phyloP scores from a whole-genome alignment of 2,113 vertebrate species.

The Scophthalmus maximus region DNA sequence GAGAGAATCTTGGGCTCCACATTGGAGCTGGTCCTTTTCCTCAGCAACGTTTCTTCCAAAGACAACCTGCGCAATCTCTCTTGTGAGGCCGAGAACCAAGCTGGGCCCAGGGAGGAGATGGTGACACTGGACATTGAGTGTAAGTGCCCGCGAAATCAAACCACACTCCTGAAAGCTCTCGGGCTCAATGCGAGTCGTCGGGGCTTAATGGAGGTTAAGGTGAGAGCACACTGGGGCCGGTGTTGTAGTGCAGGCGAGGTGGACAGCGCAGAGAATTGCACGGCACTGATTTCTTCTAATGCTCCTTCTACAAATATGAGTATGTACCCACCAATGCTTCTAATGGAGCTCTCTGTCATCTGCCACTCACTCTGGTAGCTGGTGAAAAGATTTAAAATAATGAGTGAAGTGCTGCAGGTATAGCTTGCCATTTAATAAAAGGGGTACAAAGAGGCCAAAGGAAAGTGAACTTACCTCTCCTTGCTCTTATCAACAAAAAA shows the following conservation, averaged over 20 bases:
- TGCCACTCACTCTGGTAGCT: conserved; percentile 60
- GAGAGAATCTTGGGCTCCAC: conserved; percentile 63
- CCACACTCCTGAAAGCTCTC: conserved; percentile 44
- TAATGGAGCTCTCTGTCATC: conserved; percentile 74
- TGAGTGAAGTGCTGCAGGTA: conserved; percentile 59
- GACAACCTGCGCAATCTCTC: conserved; percentile 85
- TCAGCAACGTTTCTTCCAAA: conserved; percentile 75
- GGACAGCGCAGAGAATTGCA: conserved; percentile 60
- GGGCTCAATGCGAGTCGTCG: conserved; percentile 45
- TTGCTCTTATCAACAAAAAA: conserved; percentile 29
- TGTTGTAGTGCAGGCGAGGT: conserved; percentile 59
- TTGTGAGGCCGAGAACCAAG: conserved; percentile 84
- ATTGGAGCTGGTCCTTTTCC: conserved; percentile 72
- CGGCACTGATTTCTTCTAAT: conserved; percentile 65
- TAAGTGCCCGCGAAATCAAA: conserved; percentile 73
- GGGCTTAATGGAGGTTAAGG: conserved; percentile 71
- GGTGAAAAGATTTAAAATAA: conserved; percentile 64
- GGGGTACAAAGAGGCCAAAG: conserved; percentile 50
- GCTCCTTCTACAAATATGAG: conserved; percentile 59
- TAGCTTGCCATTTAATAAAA: conserved; percentile 45
- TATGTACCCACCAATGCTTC: conserved; percentile 53
- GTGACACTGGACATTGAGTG: conserved; percentile 86
- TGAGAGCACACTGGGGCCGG: conserved; percentile 54
- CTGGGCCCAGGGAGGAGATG: conserved; percentile 78
- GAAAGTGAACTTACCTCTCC: conserved; percentile 45